Conservation (phyloP, 1,140 invertebrate genomes). For the Drosophila busckii region DNA sequence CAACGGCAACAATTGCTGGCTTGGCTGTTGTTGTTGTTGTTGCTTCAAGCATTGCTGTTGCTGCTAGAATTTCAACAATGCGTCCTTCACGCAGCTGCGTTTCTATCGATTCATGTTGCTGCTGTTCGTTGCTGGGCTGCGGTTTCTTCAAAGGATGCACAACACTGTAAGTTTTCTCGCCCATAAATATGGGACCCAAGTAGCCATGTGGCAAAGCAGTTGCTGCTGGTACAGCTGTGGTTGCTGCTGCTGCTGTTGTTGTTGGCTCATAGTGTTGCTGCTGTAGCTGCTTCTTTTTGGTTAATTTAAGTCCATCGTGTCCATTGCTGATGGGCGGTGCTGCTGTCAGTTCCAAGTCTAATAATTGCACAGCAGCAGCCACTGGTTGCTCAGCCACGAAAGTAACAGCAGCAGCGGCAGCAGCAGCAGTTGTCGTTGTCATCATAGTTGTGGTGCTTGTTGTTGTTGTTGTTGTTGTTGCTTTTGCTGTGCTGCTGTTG, state of each 20-base stretch:
- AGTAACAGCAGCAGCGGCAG: neutral
- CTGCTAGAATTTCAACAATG: constrained; percentile 66
- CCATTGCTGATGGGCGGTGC: constrained; percentile 47
- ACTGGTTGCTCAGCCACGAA: neutral
- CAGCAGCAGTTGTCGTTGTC: neutral
- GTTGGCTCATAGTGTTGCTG: constrained; percentile 53
- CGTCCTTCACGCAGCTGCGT: constrained; percentile 48
- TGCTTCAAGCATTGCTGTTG: constrained; percentile 48
- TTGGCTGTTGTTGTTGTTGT: constrained; percentile 12
- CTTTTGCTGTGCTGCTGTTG: neutral
- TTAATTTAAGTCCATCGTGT: constrained; percentile 67
- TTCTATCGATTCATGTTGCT: constrained; percentile 49
- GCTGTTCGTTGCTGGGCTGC: constrained; percentile 9
- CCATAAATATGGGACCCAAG: constrained; percentile 72
- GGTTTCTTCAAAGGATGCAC: constrained; percentile 52
- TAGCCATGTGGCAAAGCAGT: constrained; percentile 56
- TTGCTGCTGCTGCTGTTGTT: constrained; percentile 21
- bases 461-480: neutral
- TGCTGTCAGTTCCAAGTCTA: constrained; percentile 56
- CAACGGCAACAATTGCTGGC: neutral
- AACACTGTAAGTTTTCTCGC: constrained; percentile 60
- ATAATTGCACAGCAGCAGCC: constrained; percentile 45
- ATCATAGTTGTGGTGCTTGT: neutral
- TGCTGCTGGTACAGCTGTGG: neutral
- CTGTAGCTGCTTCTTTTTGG: constrained; percentile 68